A percentile compares a stretch with the other conserved stretches of the same genome.
These are phyloP conservation scores for Amaurobius ferox DNA, from an alignment of 2,888 invertebrate genomes.

Conservation along the genomic window DNA sequence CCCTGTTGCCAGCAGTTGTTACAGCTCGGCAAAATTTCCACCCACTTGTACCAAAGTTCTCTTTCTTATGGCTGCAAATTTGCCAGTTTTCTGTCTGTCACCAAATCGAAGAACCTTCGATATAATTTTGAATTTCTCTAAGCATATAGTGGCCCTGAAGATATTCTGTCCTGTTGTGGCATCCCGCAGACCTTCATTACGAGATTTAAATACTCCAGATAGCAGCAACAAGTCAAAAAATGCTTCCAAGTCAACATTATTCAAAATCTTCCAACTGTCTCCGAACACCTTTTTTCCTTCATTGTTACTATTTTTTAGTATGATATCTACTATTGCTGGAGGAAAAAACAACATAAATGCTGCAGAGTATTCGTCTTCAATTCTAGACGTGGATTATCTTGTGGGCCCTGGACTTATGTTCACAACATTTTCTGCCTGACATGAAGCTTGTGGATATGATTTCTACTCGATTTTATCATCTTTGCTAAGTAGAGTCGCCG, in stretches of 20 bases:
- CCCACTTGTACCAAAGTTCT: conserved; percentile 14
- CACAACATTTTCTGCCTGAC: conserved; percentile 26
- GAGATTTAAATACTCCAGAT: too few species aligned
- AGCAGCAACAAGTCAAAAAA: conserved; percentile 22
- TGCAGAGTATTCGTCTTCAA: not conserved
- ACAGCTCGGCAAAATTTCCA: not conserved
- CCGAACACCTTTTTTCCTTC: conserved; percentile 12
- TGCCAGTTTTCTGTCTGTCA: conserved; percentile 5
- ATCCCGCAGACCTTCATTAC: too few species aligned
- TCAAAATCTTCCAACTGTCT: conserved; percentile 13
- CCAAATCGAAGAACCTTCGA: conserved; percentile 13
- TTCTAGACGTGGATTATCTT: not conserved
- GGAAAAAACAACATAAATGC: too few species aligned
- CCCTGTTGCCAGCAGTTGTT: not conserved
- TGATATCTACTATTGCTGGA: not conserved
- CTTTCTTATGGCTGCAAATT: conserved; percentile 22
- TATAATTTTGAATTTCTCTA: conserved; percentile 3
- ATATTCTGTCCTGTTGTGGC: too few species aligned
- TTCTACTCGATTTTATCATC: conserved; percentile 13
- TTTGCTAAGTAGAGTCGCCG: conserved; percentile 9
- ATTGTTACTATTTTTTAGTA: not conserved
- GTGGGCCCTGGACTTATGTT: not conserved
- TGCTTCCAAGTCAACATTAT: conserved; percentile 21
- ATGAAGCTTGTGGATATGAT: conserved; percentile 3
- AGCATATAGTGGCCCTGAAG: conserved; percentile 2